Conservation (phyloP, 2,113 vertebrate genomes). For the Myrmecophaga tridactyla region DNA sequence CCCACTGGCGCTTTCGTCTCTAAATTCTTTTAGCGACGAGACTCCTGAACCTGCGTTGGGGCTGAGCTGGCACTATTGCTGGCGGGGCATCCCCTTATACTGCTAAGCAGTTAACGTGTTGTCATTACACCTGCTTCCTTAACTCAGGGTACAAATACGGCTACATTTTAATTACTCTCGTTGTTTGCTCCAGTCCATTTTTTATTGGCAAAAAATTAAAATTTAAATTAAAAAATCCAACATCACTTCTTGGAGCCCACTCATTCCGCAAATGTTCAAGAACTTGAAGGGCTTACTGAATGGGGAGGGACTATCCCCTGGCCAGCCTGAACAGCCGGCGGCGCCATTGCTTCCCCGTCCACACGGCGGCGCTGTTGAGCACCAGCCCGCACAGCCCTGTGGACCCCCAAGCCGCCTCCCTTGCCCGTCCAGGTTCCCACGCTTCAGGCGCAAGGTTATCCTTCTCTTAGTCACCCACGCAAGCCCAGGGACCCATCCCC, state of each 20-base stretch:
- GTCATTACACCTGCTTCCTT: not conserved
- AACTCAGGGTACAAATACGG: not conserved
- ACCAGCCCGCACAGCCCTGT: fast-evolving
- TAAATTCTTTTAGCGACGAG: too few relatives aligned
- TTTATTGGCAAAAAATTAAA: not conserved
- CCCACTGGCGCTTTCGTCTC: too few relatives aligned
- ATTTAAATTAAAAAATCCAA: conserved; percentile 11
- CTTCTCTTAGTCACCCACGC: not conserved
- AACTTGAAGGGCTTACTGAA: not conserved
- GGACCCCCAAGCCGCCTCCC: not conserved
- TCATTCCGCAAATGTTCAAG: not conserved
- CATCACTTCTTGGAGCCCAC: not conserved
- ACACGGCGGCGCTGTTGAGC: not conserved
- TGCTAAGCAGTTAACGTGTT: not conserved
- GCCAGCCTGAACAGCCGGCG: not conserved
- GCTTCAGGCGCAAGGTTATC: not conserved
- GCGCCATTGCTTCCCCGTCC: not conserved
- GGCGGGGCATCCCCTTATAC: too few relatives aligned
- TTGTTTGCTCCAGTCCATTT: not conserved
- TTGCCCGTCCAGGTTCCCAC: not conserved
- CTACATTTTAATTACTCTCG: not conserved
- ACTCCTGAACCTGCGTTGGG: too few relatives aligned
- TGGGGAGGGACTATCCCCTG: fast-evolving
- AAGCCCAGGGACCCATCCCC: not conserved
- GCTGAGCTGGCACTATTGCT: too few relatives aligned